Base-by-base conservation (phyloP, 2,797 vertebrate genomes). In the Platyrinchus mystaceus region DNA sequence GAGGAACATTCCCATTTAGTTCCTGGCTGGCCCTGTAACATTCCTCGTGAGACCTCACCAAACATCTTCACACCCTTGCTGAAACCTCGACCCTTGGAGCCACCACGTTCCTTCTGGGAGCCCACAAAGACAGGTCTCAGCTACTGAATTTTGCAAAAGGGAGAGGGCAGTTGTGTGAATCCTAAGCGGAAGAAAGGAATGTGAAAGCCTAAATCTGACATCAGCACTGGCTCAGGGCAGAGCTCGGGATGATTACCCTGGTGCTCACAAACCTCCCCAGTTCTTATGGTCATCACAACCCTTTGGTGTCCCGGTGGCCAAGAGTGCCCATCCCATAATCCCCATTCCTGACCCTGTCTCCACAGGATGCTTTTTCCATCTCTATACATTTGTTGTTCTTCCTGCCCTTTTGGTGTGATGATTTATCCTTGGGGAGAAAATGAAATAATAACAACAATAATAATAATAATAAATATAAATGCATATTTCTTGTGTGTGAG, bases 361-460 rank as follows among this genome's bases (percentile, higher is more conserved):
- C 37, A 37, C 43, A 43, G 43, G 43, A 43, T 43, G 13, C 3
- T 19, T 82, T 62, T 63, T 22, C n/a, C 15, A 58, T 30, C 20
- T 73, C 41, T 53, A 1, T 9, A 3, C 26, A 20, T 5, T 23
- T 3, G 12, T 78, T 59, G 34, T 50, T 26, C 12, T 36, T 78
- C 43, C 22, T 68, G 13, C 12, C 19, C 12, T 89, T 63, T 76
- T 37, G 7, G 28, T 23, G 24, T 24, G 30, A 79, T 8, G 62
- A 20, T n/a, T 75, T 64, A 22, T n/a, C 16, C 41, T 55, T 0
- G 3, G 26, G 6, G 3, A 4, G 11, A 3, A 4, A 13, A 43
- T 3, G 26, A 22, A 32, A 62, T 8, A 60, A 30, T 22, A 46
- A 11, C 12, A 36, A 20, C 8, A 36, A 26, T 10, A 36, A 44